Conservation (phyloP, 2,113 vertebrate genomes). For the Amblyopsis rosae region DNA sequence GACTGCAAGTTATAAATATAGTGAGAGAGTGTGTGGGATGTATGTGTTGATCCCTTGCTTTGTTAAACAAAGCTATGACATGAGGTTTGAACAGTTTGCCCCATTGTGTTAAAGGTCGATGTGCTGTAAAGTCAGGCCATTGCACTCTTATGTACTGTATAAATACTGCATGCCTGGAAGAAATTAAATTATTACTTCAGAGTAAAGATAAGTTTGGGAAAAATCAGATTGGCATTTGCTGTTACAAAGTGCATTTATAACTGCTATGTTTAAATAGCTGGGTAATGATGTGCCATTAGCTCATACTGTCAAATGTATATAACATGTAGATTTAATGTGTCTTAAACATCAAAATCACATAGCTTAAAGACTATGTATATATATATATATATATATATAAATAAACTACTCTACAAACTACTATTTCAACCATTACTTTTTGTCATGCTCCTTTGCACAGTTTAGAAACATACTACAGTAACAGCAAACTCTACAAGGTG, state of each 20-base stretch:
- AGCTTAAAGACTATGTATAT: constrained; percentile 11
- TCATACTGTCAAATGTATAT: constrained; percentile 41
- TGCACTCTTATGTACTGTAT: constrained; percentile 17
- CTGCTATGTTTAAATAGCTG: constrained; percentile 36
- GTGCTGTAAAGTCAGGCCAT: constrained; percentile 25
- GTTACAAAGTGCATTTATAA: too few species aligned
- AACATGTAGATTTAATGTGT: constrained; percentile 34
- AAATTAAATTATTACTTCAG: not conserved
- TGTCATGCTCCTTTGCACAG: too few species aligned
- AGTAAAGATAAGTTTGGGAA: not conserved
- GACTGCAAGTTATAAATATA: constrained; percentile 61
- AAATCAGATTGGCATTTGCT: not conserved
- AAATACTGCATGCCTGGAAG: not conserved
- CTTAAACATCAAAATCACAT: constrained; percentile 27
- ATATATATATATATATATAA: too few species aligned
- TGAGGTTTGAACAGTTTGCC: constrained; percentile 53
- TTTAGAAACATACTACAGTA: too few species aligned
- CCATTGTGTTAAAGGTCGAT: constrained; percentile 42
- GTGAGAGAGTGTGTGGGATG: constrained; percentile 72
- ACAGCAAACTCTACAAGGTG: constrained; percentile 15
- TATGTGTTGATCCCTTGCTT: constrained; percentile 83
- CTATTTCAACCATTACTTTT: too few species aligned
- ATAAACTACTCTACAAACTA: too few species aligned
- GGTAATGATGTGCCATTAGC: constrained; percentile 40
- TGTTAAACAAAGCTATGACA: constrained; percentile 56